A percentile compares a stretch with the other conserved stretches of the same genome.
phyloP scores from a whole-genome alignment of 2,888 invertebrate genomes.

The Bombylius discolor region DNA sequence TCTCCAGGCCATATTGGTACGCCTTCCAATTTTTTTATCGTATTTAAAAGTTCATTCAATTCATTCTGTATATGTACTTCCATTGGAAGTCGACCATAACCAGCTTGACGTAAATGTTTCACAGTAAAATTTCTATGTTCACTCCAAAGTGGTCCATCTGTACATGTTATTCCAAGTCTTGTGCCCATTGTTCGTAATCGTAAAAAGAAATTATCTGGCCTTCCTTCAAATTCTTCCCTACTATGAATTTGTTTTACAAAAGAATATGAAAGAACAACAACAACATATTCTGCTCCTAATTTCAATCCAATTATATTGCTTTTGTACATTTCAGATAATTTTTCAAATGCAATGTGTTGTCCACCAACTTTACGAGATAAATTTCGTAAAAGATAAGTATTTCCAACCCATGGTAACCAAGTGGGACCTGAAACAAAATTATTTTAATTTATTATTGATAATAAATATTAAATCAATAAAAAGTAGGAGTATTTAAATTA shows the following conservation, averaged over 20 bases:
- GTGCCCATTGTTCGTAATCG: slow-evolving; percentile 50
- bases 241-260: slow-evolving; percentile 41
- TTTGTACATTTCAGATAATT: slow-evolving; percentile 38
- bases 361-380: slow-evolving; percentile 34
- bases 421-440: slow-evolving; percentile 24
- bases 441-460: background rate
- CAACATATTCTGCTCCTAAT: slow-evolving; percentile 40
- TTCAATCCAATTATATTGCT: slow-evolving; percentile 45
- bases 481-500: background rate
- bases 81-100: slow-evolving; percentile 44
- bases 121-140: slow-evolving; percentile 44
- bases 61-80: slow-evolving; percentile 43
- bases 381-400: slow-evolving; percentile 27
- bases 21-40: slow-evolving; percentile 20
- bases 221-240: slow-evolving; percentile 46
- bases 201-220: slow-evolving; percentile 53
- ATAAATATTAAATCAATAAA: background rate
- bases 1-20: slow-evolving; percentile 28
- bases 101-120: slow-evolving; percentile 41
- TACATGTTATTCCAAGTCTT: slow-evolving; percentile 42
- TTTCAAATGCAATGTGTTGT: slow-evolving; percentile 40
- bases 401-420: slow-evolving; percentile 32
- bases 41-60: slow-evolving; percentile 33
- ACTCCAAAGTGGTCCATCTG: slow-evolving; percentile 45
- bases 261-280: slow-evolving; percentile 43